phyloP scores from a whole-genome alignment of 2,797 vertebrate species.

The Sciaenops ocellatus region DNA sequence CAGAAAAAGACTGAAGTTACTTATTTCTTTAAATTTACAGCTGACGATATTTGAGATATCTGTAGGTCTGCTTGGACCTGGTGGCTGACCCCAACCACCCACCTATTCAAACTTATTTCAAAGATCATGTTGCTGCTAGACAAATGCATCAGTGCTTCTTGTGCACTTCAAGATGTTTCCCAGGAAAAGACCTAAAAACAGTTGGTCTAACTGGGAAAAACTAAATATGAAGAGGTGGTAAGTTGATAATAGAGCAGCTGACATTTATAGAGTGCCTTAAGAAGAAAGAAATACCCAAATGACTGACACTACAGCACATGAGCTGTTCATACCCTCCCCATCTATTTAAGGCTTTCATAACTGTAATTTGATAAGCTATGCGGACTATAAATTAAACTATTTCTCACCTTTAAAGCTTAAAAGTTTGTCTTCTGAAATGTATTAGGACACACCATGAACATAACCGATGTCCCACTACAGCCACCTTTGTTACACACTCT shows the following conservation, averaged over 20 bases:
- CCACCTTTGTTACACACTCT: not conserved
- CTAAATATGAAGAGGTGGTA: not conserved
- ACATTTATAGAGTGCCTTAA: not conserved
- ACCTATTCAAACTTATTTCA: constrained; percentile 34
- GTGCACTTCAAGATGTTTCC: not conserved
- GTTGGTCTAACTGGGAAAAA: not conserved
- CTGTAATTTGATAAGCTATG: not conserved
- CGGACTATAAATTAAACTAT: not conserved
- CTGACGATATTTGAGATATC: constrained; percentile 1
- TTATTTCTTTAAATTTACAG: not conserved
- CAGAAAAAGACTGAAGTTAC: not conserved
- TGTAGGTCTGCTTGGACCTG: constrained; percentile 8
- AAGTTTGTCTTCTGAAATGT: not conserved
- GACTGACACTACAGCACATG: not conserved
- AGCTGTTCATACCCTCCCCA: not conserved
- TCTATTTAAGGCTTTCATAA: no score
- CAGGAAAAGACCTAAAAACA: not conserved
- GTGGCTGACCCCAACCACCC: constrained; percentile 25
- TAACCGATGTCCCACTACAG: not conserved
- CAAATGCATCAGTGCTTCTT: constrained; percentile 14
- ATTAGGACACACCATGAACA: not conserved
- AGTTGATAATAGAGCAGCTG: not conserved
- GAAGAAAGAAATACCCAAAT: not conserved
- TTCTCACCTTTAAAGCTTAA: not conserved
- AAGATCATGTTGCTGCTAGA: constrained; percentile 31